Conservation (phyloP, 2,888 invertebrate species). For the Zonitis immaculata region DNA sequence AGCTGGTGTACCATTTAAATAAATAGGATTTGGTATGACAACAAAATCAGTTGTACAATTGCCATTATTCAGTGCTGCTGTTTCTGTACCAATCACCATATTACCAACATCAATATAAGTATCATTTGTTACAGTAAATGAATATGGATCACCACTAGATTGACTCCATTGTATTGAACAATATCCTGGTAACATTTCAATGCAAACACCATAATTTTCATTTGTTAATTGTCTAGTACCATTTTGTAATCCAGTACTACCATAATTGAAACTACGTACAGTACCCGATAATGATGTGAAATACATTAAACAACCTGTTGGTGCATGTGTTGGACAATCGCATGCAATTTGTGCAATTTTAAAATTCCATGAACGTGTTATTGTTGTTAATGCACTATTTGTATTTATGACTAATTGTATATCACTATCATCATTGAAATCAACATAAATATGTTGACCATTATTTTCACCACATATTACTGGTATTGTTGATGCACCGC, state of each 20-base stretch:
- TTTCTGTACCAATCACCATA: conserved; percentile 56
- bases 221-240: conserved; percentile 69
- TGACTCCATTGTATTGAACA: conserved; percentile 66
- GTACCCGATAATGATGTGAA: conserved; percentile 58
- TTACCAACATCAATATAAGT: conserved; percentile 59
- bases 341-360: conserved; percentile 68
- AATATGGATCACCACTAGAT: conserved; percentile 49
- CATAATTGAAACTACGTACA: conserved; percentile 71
- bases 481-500: conserved; percentile 64
- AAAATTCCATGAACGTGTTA: conserved; percentile 68
- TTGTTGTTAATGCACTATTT: conserved; percentile 53
- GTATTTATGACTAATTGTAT: conserved; percentile 62
- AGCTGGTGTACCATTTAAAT: conserved; percentile 43
- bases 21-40: conserved; percentile 64
- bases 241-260: conserved; percentile 46
- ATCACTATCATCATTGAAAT: conserved; percentile 65
- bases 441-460: conserved; percentile 72
- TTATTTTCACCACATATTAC: conserved; percentile 78
- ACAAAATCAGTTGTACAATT: conserved; percentile 69
- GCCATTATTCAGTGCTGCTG: conserved; percentile 55
- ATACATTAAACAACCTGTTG: conserved; percentile 72
- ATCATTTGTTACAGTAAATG: conserved; percentile 69
- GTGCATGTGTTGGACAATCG: conserved; percentile 63
- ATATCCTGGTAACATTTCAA: conserved; percentile 65
- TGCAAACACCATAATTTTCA: conserved; percentile 71